phyloP scores from a whole-genome alignment of 2,797 vertebrate genomes.

The Sylvilagus floridanus region DNA sequence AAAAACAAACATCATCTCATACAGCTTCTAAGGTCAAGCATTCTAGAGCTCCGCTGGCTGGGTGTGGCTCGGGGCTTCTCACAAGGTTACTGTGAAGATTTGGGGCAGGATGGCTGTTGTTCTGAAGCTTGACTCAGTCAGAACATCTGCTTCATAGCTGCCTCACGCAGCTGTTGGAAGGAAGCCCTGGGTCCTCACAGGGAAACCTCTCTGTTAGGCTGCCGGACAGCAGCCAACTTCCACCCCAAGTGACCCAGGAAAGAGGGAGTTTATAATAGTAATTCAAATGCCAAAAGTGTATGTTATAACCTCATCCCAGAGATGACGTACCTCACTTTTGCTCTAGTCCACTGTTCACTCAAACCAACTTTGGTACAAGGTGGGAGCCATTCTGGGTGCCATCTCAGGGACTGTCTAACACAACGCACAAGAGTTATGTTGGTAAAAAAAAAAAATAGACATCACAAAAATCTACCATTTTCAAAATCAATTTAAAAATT shows the following conservation, averaged over 20 bases:
- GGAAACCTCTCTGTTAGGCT: not conserved
- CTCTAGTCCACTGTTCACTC: not conserved
- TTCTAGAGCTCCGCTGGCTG: not conserved
- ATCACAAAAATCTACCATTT: not conserved
- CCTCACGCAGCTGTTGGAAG: not conserved
- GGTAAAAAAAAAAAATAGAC: not conserved
- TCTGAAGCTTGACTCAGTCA: not conserved
- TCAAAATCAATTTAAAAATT: not conserved
- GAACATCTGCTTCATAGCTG: not conserved
- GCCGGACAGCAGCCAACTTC: not conserved
- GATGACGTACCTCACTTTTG: not conserved
- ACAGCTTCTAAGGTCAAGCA: slow-evolving; percentile 10
- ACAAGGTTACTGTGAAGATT: not conserved
- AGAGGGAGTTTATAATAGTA: not conserved
- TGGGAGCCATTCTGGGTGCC: not conserved
- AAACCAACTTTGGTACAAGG: not conserved
- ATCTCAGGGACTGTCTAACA: not conserved
- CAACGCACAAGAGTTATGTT: not conserved
- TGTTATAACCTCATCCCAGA: not conserved
- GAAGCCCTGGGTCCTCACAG: not conserved
- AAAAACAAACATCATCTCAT: not conserved
- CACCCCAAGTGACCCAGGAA: not conserved
- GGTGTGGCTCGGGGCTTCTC: not conserved
- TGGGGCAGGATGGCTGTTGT: not conserved
- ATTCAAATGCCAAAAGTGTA: not conserved